A percentile compares a stretch with the other conserved stretches of the same genome.
phyloP scores from a whole-genome alignment of 2,113 vertebrate species.

The Acrocephalus arundinaceus region DNA sequence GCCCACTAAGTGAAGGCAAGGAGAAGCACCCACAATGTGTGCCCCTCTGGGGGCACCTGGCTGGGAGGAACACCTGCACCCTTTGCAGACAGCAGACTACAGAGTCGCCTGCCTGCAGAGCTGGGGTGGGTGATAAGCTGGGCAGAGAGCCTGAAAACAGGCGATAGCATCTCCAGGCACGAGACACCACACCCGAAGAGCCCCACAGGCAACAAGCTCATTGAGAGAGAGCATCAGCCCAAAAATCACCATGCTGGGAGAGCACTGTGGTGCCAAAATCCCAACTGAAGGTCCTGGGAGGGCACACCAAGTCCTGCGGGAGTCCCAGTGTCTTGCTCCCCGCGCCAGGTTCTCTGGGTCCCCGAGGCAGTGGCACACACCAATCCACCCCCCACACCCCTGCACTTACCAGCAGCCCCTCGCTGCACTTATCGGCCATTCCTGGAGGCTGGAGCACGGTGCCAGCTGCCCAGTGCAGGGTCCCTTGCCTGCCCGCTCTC shows the following conservation, averaged over 20 bases:
- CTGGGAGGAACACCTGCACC: accelerated
- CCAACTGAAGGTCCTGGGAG: accelerated
- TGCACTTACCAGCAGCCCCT: slow-evolving; percentile 70
- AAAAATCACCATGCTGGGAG: neutral
- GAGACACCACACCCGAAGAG: neutral
- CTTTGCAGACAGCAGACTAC: neutral
- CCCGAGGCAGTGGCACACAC: accelerated
- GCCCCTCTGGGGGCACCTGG: neutral
- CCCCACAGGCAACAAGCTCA: neutral
- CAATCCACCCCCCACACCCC: neutral
- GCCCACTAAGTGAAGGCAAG: neutral
- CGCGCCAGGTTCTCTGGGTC: accelerated
- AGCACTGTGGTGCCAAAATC: neutral
- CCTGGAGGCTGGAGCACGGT: slow-evolving; percentile 29
- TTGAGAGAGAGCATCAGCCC: neutral
- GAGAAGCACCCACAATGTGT: neutral
- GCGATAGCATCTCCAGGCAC: neutral
- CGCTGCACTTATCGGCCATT: slow-evolving; percentile 72
- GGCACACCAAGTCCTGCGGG: neutral
- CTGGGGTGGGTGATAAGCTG: slow-evolving; percentile 35
- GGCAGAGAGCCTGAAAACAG: neutral
- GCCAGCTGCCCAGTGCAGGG: neutral
- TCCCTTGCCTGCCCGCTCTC: neutral
- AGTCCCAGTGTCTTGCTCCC: neutral
- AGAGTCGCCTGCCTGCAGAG: neutral